Base-by-base conservation (phyloP, 1,140 invertebrate species). In the Ctenoplectra terminalis region DNA sequence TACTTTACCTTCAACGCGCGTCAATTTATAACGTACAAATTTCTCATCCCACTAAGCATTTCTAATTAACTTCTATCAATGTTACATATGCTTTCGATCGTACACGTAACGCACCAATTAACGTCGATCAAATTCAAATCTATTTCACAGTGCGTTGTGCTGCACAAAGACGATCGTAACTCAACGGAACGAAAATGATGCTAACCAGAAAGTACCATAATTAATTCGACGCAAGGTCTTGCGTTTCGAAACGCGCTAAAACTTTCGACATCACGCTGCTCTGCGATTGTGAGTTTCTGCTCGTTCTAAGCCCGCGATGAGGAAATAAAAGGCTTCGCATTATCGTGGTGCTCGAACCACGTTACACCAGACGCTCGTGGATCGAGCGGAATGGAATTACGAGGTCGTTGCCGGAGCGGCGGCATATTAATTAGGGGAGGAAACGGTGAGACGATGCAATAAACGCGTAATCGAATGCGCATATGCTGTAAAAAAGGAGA, bases 371-470 rank as follows among this genome's bases (percentile, higher is more conserved):
- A 46, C 71, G 58, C 26, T 34, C 31, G 72, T 6, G 48, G 15
- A 75, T 74, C 48, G 58, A 50, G 61, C 29, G 40, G 48, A 71
- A 67, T 60, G 67, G 76, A 81, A 75, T 84, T 72, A 75, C 56
- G 67, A 78, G 48, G 48, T 71, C 60, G 70, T 81, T 66, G 71
- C 37, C 75, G 40, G 50, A 66, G 37, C 63, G 29, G 71, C 54
- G 46, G 64, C 73, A 73, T 71, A 54, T 85, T 85, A 84, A 85
- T 85, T 85, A 71, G 17, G 5, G 26, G 52, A 64, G 54, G 20
- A 79, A 83, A 72, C 40, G 26, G 46, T 71, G 63, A 80, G 66
- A 77, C 50, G 37, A 40, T 29, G 37, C 26, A 29, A 73, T 71
- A 60, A 11, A 63, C 52, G 37, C 64, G 70, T 83, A 85, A 69